A percentile compares a stretch with the other conserved stretches of the same genome.
These are phyloP conservation scores for Spea hammondii DNA, from an alignment of 2,797 vertebrate genomes.

Conservation along the genomic window DNA sequence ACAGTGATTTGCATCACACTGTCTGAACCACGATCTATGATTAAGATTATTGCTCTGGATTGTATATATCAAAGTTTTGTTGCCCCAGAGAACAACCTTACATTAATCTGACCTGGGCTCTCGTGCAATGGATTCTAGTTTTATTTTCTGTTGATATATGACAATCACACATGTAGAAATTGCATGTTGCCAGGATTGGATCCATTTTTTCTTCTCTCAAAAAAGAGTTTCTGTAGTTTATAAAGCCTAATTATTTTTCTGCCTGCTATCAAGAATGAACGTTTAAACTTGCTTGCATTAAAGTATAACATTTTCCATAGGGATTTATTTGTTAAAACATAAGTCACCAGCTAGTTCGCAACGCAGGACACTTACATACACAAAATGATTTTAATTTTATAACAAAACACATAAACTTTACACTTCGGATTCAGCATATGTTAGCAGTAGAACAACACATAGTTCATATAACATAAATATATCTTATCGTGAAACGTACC, in stretches of 20 bases:
- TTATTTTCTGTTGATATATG: no score
- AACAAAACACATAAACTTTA: slow-evolving; percentile 3
- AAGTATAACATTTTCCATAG: background rate
- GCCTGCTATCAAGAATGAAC: background rate
- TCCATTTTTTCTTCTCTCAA: no score
- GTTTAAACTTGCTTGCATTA: background rate
- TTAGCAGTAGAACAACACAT: background rate
- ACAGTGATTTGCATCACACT: no score
- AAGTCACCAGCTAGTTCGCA: slow-evolving; percentile 1
- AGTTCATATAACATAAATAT: slow-evolving; percentile 6
- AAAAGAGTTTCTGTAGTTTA: no score
- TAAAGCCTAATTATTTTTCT: background rate
- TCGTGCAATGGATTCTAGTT: no score
- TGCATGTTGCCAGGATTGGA: no score
- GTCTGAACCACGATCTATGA: no score
- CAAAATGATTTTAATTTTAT: slow-evolving; percentile 18
- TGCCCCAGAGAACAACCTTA: no score
- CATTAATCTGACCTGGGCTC: no score
- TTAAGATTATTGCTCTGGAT: no score
- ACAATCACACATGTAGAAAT: no score
- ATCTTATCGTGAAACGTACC: slow-evolving; percentile 13
- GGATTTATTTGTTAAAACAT: background rate
- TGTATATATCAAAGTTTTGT: no score
- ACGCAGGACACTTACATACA: background rate
- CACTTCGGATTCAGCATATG: background rate